Evolutionary conservation across 2,888 invertebrate genomes (phyloP), one percentile per base, ranked within the genome.

Genomic region (Cataglyphis altisquamis): DNA sequence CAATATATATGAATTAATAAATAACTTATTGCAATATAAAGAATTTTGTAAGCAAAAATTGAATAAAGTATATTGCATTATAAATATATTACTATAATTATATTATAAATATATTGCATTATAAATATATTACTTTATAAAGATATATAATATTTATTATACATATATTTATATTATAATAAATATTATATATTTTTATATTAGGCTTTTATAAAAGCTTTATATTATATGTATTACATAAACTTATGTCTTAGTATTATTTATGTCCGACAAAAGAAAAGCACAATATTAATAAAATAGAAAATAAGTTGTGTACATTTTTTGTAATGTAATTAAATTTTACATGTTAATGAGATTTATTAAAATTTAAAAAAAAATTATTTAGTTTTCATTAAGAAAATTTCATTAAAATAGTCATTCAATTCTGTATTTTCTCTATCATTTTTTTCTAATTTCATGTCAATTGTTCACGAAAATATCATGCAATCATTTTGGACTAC

Each of bases 131-230:
- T 25, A 25, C 25, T 25, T 25, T 25, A 25, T 25, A 29, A 29
- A 29, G 29, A 29, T 29, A 29, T 36, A 36, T 36, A 6, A 36
- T 36, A 36, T 36, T 41, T 10, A 41, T 9, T 64, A 41, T 6
- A 21, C 18, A 45, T 52, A 39, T 15, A 36, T 70, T 36, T 36
- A 0, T 70, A 70, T 55, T 75, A 52, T 74, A 63, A 48, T 21
- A 29, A 29, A 29, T 10, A 9, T 32, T 1, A 2, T 2, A 3
- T n/a, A n/a, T 9, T 9, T 48, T 48, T 45, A 15, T 15, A 45
- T 48, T n/a, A 39, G n/a, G 25, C 29, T 29, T 29, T 29, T 29
- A 75, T 39, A 36, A 55, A 64, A 48, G 15, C 2, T 45, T 72
- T 10, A 18, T 1, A 52, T 6, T 25, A 55, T 39, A 39, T 45